Percentiles rank a stretch among this genome's conserved stretches.
Evolutionary conservation across 2,888 invertebrate species (phyloP).

Genomic region (Epiblema foenella): DNA sequence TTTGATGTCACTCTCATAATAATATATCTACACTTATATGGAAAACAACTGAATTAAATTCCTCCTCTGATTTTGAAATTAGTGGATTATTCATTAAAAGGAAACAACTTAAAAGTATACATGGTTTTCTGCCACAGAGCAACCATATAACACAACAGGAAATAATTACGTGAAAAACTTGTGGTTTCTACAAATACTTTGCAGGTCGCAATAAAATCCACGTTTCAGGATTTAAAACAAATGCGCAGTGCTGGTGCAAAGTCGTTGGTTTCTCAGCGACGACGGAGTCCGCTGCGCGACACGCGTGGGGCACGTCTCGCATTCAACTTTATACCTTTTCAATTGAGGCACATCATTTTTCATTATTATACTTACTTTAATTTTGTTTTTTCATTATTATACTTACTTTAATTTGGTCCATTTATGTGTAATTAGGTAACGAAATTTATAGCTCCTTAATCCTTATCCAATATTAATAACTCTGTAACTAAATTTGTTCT

Average conservation of each 20-base stretch:
- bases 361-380: neutral
- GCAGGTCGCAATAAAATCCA: slow-evolving; percentile 18
- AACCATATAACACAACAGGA: neutral
- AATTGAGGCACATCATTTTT: neutral
- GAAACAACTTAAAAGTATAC: neutral
- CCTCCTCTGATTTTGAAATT: neutral
- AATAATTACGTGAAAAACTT: slow-evolving; percentile 5
- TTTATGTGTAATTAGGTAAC: neutral
- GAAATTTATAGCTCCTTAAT: no score
- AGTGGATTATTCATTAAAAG: neutral
- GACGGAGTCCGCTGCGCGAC: neutral
- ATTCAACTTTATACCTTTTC: neutral
- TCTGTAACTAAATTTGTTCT: no score
- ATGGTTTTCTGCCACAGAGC: neutral
- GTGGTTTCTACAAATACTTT: slow-evolving; percentile 15
- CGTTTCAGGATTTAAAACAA: slow-evolving; percentile 26
- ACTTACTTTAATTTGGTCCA: no score
- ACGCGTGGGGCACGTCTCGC: slow-evolving; percentile 9
- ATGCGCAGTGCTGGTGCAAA: slow-evolving; percentile 20
- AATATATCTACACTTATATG: neutral
- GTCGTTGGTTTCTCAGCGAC: slow-evolving; percentile 6
- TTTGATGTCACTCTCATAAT: neutral
- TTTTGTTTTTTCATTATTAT: no score
- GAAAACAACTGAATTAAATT: neutral
- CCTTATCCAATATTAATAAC: no score